A percentile compares a stretch with the other conserved stretches of the same genome.
phyloP scores from a whole-genome alignment of 2,113 vertebrate species.

The Brachionichthys hirsutus region DNA sequence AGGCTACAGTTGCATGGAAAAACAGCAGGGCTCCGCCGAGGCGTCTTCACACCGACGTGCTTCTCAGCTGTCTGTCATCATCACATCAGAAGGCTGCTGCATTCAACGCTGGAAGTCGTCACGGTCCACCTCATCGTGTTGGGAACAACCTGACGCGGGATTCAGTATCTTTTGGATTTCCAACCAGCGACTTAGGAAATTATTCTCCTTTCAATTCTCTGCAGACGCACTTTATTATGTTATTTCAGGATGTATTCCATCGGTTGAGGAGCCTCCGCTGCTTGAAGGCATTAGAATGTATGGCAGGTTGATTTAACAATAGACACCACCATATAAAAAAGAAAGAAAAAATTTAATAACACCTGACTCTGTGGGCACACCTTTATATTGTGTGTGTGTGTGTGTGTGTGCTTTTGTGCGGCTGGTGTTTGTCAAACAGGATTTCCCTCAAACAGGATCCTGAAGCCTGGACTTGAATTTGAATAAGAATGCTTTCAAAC shows the following conservation, averaged over 20 bases:
- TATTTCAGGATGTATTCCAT: neutral
- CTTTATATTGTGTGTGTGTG: constrained; percentile 28
- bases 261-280: neutral
- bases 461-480: constrained; percentile 18
- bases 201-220: constrained; percentile 8
- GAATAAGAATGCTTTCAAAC: neutral
- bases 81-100: constrained; percentile 25
- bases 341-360: neutral
- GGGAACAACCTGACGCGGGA: constrained; percentile 15
- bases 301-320: neutral
- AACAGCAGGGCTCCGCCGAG: constrained; percentile 6
- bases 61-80: constrained; percentile 57
- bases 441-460: constrained; percentile 30
- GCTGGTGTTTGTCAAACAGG: constrained; percentile 47
- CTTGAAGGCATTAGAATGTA: no score
- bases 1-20: constrained; percentile 22
- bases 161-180: no score
- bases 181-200: neutral
- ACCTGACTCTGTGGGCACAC: constrained; percentile 12
- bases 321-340: no score
- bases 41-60: constrained; percentile 44
- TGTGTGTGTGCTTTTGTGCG: constrained; percentile 6
- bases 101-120: constrained; percentile 14
- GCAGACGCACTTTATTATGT: neutral
- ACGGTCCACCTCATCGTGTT: constrained; percentile 60